Evolutionary conservation across 2,888 invertebrate species (phyloP), one percentile per base, ranked within the genome.

Genomic region (Kryphioiulus occultus): DNA sequence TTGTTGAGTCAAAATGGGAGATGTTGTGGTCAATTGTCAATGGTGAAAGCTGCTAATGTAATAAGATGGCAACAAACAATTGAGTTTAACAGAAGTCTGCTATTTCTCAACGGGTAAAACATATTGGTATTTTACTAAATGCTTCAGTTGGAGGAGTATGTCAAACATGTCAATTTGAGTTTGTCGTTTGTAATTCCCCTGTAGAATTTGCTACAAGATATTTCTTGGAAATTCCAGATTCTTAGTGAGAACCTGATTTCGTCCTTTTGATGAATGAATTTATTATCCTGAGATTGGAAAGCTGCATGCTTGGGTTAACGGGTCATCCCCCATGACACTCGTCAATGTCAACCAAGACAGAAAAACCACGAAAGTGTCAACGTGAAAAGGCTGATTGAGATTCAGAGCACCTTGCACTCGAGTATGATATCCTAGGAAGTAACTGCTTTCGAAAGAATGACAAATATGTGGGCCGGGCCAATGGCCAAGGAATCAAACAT

Each of bases 381-480:
- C 68, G 7, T 68, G 0, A n/a, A 68, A 5, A 68, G 1, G 26
- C 26, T 68, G 26, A 68, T 68, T 68, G 22, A n/a, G 26, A 68
- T 68, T 22, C 68, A 68, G 68, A 68, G 68, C 26, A 26, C n/a
- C 15, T 68, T 68, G 68, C 68, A 68, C 26, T 68, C 26, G 68
- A 9, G 22, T 26, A 26, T 12, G 26, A 10, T 68, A n/a, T n/a
- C n/a, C n/a, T n/a, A 68, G 68, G 68, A 68, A 26, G 26, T 68
- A 68, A 68, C 68, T 26, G 26, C 26, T 68, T 68, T 26, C 26
- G 4, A 68, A 26, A 68, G 26, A 68, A 68, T 68, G 68, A 68
- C 68, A 68, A 68, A 68, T 68, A 68, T 68, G 68, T 68, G 68
- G 68, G 68, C 26, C 68, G 10, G 68, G 68, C 26, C 68, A 26